phyloP scores from a whole-genome alignment of 2,888 invertebrate genomes.

The Eristalis pertinax region DNA sequence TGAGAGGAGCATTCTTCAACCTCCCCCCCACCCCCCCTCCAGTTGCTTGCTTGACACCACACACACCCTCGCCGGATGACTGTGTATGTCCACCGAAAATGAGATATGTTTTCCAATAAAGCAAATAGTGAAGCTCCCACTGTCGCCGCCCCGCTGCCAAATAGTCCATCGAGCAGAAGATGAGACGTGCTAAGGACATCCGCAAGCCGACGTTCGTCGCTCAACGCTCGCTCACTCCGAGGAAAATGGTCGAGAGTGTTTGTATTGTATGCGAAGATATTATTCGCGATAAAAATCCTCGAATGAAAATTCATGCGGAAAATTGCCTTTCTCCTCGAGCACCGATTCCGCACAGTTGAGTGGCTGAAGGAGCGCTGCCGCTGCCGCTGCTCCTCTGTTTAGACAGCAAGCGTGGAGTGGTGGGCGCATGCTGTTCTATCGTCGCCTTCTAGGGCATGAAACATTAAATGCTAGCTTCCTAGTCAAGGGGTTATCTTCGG shows the following conservation, averaged over 20 bases:
- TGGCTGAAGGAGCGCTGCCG: background rate
- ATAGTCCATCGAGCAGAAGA: constrained; percentile 60
- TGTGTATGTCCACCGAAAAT: constrained; percentile 54
- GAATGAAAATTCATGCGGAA: constrained; percentile 69
- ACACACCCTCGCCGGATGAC: background rate
- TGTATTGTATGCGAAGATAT: constrained; percentile 65
- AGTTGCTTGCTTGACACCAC: background rate
- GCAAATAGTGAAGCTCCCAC: constrained; percentile 45
- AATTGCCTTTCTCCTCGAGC: constrained; percentile 59
- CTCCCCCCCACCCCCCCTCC: background rate
- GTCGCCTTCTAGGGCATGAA: constrained; percentile 15
- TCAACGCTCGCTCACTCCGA: constrained; percentile 2
- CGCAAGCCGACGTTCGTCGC: background rate
- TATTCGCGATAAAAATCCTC: constrained; percentile 56
- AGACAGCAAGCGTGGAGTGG: constrained; percentile 4
- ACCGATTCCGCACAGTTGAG: constrained; percentile 38
- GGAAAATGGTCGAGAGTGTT: constrained; percentile 56
- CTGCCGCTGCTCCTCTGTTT: constrained; percentile 10
- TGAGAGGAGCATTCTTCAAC: constrained; percentile 60
- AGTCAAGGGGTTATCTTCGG: constrained; percentile 42
- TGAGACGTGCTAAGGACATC: background rate
- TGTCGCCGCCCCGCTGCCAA: background rate
- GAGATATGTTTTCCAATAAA: constrained; percentile 65
- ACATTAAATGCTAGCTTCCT: constrained; percentile 19
- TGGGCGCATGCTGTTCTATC: constrained; percentile 51